These are phyloP conservation scores for Pectinophora gossypiella DNA, from an alignment of 1,140 invertebrate species.

Conservation along the genomic window DNA sequence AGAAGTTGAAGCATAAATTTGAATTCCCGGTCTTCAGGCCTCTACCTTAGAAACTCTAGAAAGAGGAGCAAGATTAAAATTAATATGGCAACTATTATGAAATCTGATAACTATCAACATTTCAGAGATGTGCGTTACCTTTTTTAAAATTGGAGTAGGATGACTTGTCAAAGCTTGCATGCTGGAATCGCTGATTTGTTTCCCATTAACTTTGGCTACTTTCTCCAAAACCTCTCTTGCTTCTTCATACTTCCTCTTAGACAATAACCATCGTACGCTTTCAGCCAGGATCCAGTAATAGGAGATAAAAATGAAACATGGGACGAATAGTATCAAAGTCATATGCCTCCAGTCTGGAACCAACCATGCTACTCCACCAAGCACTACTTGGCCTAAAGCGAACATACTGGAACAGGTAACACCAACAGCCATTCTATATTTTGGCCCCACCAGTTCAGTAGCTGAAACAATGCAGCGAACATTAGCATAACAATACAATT, in stretches of 20 bases:
- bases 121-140: too few relatives aligned
- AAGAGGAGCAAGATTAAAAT: too few relatives aligned
- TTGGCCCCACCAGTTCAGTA: constrained; percentile 82
- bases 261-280: constrained; percentile 85
- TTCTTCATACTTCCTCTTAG: constrained; percentile 81
- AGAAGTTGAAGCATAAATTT: too few relatives aligned
- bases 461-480: constrained; percentile 72
- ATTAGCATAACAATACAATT: too few relatives aligned
- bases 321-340: constrained; percentile 80
- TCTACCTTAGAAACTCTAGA: too few relatives aligned
- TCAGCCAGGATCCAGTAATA: constrained; percentile 80
- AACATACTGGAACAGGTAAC: constrained; percentile 83
- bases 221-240: constrained; percentile 76
- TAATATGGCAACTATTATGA: too few relatives aligned
- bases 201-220: constrained; percentile 81
- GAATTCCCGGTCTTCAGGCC: too few relatives aligned
- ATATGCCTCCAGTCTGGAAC: constrained; percentile 82
- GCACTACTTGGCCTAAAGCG: constrained; percentile 81
- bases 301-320: constrained; percentile 79
- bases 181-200: constrained; percentile 70
- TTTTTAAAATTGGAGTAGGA: too few relatives aligned
- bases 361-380: constrained; percentile 81
- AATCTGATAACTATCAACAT: too few relatives aligned
- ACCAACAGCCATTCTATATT: constrained; percentile 79
- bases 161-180: constrained; percentile 65